Percentiles rank a stretch among this genome's conserved stretches.
Evolutionary conservation across 2,797 vertebrate species (phyloP).

Genomic region (Macropus fuliginosus): DNA sequence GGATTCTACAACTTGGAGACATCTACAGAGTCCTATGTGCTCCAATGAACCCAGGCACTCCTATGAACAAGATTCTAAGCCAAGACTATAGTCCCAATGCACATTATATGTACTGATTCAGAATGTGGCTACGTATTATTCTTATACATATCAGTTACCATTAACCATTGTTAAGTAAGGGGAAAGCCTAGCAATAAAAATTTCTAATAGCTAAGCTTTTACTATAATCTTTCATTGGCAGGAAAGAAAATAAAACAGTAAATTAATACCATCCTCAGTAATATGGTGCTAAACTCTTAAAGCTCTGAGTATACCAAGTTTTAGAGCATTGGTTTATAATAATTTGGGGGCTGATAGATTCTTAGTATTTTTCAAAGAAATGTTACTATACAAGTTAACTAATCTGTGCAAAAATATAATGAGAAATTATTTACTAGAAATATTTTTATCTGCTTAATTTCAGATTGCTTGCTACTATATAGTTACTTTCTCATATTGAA

Average conservation of each 20-base stretch:
- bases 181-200: not conserved
- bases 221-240: not conserved
- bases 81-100: not conserved
- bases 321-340: not conserved
- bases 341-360: not conserved
- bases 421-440: not conserved
- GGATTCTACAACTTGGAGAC: no score
- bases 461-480: not conserved
- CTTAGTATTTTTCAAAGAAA: not conserved
- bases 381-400: not conserved
- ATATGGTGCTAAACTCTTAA: not conserved
- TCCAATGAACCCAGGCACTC: not conserved
- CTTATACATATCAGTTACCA: not conserved
- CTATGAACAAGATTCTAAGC: not conserved
- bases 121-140: not conserved
- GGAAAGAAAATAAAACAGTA: not conserved
- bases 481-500: not conserved
- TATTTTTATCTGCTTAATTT: not conserved
- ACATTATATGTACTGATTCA: not conserved
- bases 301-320: not conserved
- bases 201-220: not conserved
- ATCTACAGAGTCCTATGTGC: not conserved
- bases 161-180: not conserved
- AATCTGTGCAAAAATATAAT: not conserved
- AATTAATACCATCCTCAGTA: not conserved